Percentiles rank a stretch among this genome's conserved stretches.
Conservation (phyloP, 2,888 invertebrate genomes). For the Panorpa germanica region DNA sequence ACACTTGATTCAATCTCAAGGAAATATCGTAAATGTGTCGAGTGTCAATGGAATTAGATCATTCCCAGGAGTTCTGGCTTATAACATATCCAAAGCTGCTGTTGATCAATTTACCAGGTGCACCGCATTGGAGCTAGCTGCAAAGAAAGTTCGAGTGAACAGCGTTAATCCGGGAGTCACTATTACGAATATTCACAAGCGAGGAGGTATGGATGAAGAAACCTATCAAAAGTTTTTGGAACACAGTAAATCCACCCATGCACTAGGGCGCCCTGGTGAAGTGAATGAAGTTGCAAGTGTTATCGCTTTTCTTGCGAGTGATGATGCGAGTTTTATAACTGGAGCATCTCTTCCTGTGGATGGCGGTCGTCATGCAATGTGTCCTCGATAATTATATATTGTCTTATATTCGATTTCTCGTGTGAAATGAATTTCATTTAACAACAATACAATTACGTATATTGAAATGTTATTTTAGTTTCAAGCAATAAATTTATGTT, state of each 20-base stretch:
- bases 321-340: conserved; percentile 48
- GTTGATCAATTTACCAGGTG: conserved; percentile 54
- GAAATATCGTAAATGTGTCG: conserved; percentile 78
- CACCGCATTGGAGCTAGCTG: conserved; percentile 40
- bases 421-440: neutral
- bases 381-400: conserved; percentile 34
- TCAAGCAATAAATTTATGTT: too few relatives aligned
- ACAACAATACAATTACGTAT: too few relatives aligned
- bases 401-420: neutral
- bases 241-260: conserved; percentile 42
- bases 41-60: conserved; percentile 54
- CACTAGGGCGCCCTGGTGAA: conserved; percentile 41
- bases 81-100: conserved; percentile 51
- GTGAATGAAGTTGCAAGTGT: conserved; percentile 43
- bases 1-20: conserved; percentile 54
- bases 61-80: conserved; percentile 43
- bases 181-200: conserved; percentile 41
- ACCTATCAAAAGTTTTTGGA: conserved; percentile 42
- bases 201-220: conserved; percentile 40
- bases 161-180: conserved; percentile 51
- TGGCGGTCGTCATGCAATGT: conserved; percentile 50
- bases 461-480: too few relatives aligned
- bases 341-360: conserved; percentile 54
- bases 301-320: conserved; percentile 51
- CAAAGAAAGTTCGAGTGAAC: conserved; percentile 37